Evolutionary conservation across 1,140 invertebrate genomes (phyloP).

Genomic region (Drosophila mauritiana): DNA sequence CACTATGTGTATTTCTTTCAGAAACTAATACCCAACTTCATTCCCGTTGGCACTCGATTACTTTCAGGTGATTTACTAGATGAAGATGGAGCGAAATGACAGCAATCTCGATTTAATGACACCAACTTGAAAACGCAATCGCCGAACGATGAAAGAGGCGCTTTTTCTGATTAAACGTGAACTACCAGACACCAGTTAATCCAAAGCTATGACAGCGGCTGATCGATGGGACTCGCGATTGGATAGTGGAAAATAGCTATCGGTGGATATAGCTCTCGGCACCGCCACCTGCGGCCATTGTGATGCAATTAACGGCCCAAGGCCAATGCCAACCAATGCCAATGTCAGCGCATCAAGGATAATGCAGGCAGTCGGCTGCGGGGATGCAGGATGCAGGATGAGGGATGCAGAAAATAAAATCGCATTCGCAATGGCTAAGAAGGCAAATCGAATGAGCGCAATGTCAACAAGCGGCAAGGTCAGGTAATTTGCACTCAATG

Average conservation of each 20-base stretch:
- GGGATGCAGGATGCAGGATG: not conserved
- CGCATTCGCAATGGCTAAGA: slow-evolving; percentile 26
- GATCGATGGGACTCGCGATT: slow-evolving; percentile 12
- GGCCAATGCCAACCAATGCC: slow-evolving; percentile 9
- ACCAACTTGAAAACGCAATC: not conserved
- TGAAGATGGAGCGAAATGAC: not conserved
- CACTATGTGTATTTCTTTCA: not conserved
- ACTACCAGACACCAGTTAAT: not conserved
- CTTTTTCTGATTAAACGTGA: no score
- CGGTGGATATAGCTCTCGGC: no score
- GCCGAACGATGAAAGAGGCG: slow-evolving; percentile 1
- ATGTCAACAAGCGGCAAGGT: slow-evolving; percentile 31
- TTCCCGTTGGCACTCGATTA: no score
- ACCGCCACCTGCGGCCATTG: slow-evolving; percentile 39
- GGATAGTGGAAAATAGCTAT: not conserved
- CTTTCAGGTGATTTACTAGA: not conserved
- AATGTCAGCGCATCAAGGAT: slow-evolving; percentile 31
- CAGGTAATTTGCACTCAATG: slow-evolving; percentile 1
- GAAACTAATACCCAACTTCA: not conserved
- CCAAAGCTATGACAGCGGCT: slow-evolving; percentile 7
- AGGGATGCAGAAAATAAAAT: slow-evolving; percentile 48
- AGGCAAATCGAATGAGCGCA: slow-evolving; percentile 56
- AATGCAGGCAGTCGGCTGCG: slow-evolving; percentile 17
- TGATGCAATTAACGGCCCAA: slow-evolving; percentile 61
- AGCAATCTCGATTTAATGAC: slow-evolving; percentile 7